Conservation (phyloP, 2,888 invertebrate species). For the Acrobeloides nanus region DNA sequence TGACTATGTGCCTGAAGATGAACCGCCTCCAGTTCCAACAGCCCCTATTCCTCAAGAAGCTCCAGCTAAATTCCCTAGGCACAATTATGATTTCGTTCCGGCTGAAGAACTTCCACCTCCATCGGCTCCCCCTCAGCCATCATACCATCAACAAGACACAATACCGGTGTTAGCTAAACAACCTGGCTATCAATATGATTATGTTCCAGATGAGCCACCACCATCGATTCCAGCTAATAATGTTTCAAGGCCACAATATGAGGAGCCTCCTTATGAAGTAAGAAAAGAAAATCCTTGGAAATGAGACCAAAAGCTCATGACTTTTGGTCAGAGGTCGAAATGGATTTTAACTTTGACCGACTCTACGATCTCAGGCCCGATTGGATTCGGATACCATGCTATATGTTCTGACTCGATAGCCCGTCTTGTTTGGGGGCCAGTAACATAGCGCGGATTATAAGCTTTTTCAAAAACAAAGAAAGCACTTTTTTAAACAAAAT, state of each 20-base stretch:
- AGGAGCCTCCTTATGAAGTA: constrained; percentile 25
- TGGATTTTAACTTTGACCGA: too few species aligned
- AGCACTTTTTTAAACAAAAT: too few species aligned
- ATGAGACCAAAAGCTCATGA: too few species aligned
- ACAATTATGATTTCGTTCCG: constrained; percentile 11
- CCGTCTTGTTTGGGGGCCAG: too few species aligned
- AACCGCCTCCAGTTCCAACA: constrained; percentile 8
- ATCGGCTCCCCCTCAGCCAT: not conserved
- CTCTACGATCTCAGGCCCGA: not conserved
- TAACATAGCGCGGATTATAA: too few species aligned
- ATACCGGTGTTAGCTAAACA: too few species aligned
- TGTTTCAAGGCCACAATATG: constrained; percentile 15
- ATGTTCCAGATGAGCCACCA: constrained; percentile 19
- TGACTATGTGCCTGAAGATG: constrained; percentile 6
- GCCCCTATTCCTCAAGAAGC: constrained; percentile 2
- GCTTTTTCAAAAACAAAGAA: too few species aligned
- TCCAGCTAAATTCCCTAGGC: not conserved
- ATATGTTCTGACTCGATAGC: too few species aligned
- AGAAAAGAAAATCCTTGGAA: not conserved
- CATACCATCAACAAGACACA: not conserved
- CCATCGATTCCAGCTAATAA: not conserved
- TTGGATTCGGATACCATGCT: too few species aligned
- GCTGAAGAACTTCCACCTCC: too few species aligned
- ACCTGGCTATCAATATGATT: constrained; percentile 12
- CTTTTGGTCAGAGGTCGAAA: too few species aligned